Evolutionary conservation across 2,113 vertebrate genomes (phyloP).

Genomic region (Anas platyrhynchos): DNA sequence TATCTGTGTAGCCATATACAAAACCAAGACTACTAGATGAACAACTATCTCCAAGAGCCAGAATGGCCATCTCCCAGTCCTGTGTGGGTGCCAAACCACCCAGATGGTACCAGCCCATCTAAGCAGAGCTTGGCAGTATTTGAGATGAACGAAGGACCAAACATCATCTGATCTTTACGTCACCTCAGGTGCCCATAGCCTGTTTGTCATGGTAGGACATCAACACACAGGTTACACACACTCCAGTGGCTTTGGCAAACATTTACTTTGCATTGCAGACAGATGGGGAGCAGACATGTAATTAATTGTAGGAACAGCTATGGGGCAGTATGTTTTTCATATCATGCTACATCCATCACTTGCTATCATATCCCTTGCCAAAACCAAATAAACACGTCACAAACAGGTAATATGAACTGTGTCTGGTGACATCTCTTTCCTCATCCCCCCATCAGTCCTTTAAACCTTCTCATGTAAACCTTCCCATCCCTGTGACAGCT

Average conservation of each 20-base stretch:
- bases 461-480: neutral
- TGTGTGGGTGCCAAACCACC: neutral
- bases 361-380: neutral
- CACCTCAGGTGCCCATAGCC: neutral
- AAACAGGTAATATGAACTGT: neutral
- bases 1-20: neutral
- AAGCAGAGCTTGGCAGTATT: neutral
- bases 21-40: neutral
- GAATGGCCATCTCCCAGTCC: accelerated
- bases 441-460: neutral
- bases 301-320: neutral
- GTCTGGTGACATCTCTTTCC: neutral
- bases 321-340: neutral
- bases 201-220: neutral
- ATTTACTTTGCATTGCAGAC: neutral
- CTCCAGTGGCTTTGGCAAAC: neutral
- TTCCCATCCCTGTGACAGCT: neutral
- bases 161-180: neutral
- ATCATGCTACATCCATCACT: neutral
- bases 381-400: neutral
- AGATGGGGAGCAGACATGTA: neutral
- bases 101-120: neutral
- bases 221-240: neutral
- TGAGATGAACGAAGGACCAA: neutral
- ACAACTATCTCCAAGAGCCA: neutral